Conservation (phyloP, 2,113 vertebrate genomes). For the Philantomba maxwellii region DNA sequence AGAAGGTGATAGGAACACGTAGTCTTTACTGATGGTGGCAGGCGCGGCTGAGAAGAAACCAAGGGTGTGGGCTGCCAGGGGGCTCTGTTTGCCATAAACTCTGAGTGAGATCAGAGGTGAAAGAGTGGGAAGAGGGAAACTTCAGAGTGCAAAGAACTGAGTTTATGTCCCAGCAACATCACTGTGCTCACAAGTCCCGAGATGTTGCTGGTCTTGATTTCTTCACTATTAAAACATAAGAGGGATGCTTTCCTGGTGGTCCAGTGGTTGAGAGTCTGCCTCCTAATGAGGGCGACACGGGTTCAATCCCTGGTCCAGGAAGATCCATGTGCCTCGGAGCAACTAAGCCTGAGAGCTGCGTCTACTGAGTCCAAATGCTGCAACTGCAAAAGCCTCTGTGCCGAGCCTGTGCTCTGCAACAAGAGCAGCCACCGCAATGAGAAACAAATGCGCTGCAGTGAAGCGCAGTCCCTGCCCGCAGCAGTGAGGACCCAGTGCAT, state of each 20-base stretch:
- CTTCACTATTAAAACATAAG: background rate
- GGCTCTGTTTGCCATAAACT: background rate
- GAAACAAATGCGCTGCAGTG: accelerated
- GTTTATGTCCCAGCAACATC: background rate
- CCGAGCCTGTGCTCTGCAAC: background rate
- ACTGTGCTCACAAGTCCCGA: background rate
- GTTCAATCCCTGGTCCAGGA: background rate
- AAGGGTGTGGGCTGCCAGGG: too few relatives aligned
- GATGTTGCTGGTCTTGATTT: background rate
- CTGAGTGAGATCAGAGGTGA: background rate
- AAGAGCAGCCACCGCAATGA: accelerated
- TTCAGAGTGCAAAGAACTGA: background rate
- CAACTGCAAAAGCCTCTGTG: accelerated
- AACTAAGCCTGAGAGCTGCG: background rate
- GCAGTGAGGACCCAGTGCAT: background rate
- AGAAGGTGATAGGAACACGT: accelerated
- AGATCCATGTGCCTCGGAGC: background rate
- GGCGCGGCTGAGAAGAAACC: background rate
- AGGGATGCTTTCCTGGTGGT: background rate
- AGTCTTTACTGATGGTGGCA: background rate
- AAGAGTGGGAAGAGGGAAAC: too few relatives aligned
- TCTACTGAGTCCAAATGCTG: background rate
- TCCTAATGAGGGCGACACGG: background rate
- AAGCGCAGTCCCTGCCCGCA: accelerated
- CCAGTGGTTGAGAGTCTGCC: background rate